A percentile compares a stretch with the other conserved stretches of the same genome.
These are phyloP conservation scores for Cheilosia scutellata DNA, from an alignment of 2,888 invertebrate genomes.

Conservation along the genomic window DNA sequence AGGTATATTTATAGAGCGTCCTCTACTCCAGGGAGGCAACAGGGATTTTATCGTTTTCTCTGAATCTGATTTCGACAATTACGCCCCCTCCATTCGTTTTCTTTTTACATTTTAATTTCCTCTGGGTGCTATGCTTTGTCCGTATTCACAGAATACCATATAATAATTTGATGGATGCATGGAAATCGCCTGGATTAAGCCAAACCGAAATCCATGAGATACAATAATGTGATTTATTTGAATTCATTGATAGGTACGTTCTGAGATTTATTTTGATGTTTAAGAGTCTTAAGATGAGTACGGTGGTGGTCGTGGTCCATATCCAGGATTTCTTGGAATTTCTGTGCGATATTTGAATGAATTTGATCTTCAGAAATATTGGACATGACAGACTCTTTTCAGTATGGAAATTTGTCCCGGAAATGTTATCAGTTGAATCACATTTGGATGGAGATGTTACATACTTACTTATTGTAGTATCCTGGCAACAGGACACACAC, in stretches of 20 bases:
- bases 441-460: background rate
- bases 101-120: conserved; percentile 43
- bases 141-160: conserved; percentile 55
- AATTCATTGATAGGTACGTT: conserved; percentile 38
- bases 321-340: conserved; percentile 34
- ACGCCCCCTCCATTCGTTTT: conserved; percentile 46
- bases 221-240: conserved; percentile 52
- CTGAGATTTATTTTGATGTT: conserved; percentile 38
- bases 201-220: conserved; percentile 49
- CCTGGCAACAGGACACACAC: too few relatives aligned
- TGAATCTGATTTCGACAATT: conserved; percentile 64
- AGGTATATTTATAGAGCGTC: conserved; percentile 14
- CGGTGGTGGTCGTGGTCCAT: conserved; percentile 58
- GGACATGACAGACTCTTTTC: background rate
- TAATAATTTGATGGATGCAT: conserved; percentile 69
- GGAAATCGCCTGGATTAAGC: conserved; percentile 55
- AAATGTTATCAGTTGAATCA: background rate
- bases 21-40: conserved; percentile 25
- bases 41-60: conserved; percentile 18
- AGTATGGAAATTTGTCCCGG: background rate
- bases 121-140: conserved; percentile 61
- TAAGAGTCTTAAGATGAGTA: conserved; percentile 45
- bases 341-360: conserved; percentile 32
- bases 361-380: conserved; percentile 12
- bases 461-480: too few relatives aligned